Evolutionary conservation across 2,797 vertebrate genomes (phyloP).

Genomic region (Xiphorhynchus erythropygius): DNA sequence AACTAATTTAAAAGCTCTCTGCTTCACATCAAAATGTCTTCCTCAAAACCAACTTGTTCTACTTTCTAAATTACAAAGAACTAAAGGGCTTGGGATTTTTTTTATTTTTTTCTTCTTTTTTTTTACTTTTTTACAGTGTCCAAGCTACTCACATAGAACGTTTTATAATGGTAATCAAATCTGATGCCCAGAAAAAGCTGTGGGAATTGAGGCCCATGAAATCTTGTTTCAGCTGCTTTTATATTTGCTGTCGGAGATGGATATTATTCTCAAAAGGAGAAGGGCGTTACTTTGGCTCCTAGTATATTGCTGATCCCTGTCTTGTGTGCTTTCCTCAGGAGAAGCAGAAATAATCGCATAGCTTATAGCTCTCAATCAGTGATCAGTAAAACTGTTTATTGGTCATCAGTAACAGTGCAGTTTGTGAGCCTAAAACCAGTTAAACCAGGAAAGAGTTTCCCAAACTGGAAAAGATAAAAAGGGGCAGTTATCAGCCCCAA

Average conservation of each 20-base stretch:
- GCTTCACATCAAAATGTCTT: conserved; percentile 65
- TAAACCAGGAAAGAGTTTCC: background rate
- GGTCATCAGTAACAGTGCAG: background rate
- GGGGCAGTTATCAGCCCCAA: background rate
- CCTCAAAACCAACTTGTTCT: conserved; percentile 67
- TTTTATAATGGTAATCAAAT: conserved; percentile 79
- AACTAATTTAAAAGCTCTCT: conserved; percentile 68
- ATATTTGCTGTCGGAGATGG: conserved; percentile 60
- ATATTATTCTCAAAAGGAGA: conserved; percentile 50
- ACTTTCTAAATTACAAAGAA: conserved; percentile 61
- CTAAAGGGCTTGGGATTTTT: background rate
- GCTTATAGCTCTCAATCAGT: background rate
- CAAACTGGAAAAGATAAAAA: background rate
- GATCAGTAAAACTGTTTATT: conserved; percentile 29
- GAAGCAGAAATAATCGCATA: background rate
- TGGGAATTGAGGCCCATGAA: conserved; percentile 80
- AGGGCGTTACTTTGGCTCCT: conserved; percentile 56
- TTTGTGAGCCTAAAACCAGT: background rate
- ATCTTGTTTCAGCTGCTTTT: conserved; percentile 75
- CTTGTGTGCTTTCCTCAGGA: conserved; percentile 32
- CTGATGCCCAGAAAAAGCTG: conserved; percentile 71
- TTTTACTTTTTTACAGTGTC: background rate
- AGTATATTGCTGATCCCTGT: conserved; percentile 31
- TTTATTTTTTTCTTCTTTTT: too few relatives aligned
- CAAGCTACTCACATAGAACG: conserved; percentile 50